Conservation (phyloP, 1,140 invertebrate species). For the Pseudobourletiella spinata region DNA sequence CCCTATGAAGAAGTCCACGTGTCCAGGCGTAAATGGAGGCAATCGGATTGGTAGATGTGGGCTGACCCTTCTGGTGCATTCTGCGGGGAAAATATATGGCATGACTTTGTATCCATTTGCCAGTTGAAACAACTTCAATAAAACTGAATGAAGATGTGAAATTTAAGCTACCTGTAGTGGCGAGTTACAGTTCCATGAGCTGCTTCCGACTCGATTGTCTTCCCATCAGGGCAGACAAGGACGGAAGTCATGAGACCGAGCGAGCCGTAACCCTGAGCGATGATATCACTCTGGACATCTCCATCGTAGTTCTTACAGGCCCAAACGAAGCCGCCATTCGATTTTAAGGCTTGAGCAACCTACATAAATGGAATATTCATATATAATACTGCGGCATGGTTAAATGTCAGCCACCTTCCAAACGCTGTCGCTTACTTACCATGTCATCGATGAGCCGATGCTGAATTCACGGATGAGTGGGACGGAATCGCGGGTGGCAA, state of each 20-base stretch:
- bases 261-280: conserved; percentile 77
- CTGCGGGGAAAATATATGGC: too few relatives aligned
- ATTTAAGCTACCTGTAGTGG: conserved; percentile 71
- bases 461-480: too few relatives aligned
- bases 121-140: too few relatives aligned
- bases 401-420: too few relatives aligned
- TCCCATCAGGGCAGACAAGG: conserved; percentile 80
- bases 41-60: conserved; percentile 81
- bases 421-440: conserved; percentile 40
- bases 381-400: too few relatives aligned
- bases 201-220: conserved; percentile 82
- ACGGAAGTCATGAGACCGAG: conserved; percentile 89
- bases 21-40: conserved; percentile 92
- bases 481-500: too few relatives aligned
- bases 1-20: conserved; percentile 69
- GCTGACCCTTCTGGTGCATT: conserved; percentile 66
- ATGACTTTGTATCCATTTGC: too few relatives aligned
- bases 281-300: conserved; percentile 58
- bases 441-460: conserved; percentile 88
- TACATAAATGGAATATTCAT: neutral
- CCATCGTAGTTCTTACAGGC: conserved; percentile 31
- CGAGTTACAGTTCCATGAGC: conserved; percentile 86
- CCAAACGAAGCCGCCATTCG: conserved; percentile 39
- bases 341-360: conserved; percentile 78
- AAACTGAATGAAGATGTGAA: too few relatives aligned